Evolutionary conservation across 2,888 invertebrate genomes (phyloP).

Genomic region (Caenorhabditis plicata): DNA sequence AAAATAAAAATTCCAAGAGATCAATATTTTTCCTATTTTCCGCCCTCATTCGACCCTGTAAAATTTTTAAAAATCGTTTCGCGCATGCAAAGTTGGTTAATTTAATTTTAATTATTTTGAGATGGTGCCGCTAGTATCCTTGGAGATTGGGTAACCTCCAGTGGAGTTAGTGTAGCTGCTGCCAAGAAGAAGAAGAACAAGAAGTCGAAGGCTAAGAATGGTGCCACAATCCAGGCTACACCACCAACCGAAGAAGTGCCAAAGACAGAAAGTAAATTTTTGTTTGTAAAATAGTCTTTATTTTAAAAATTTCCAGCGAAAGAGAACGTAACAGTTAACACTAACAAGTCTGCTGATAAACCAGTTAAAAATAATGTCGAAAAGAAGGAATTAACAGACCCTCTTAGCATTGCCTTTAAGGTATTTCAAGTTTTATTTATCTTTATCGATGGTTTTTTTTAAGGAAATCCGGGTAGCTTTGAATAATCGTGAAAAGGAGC

Average conservation of each 20-base stretch:
- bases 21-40: not conserved
- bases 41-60: too few species aligned
- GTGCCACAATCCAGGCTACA: conserved; percentile 5
- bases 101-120: conserved; percentile 14
- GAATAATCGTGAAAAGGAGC: conserved; percentile 45
- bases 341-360: conserved; percentile 25
- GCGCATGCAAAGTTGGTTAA: not conserved
- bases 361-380: conserved; percentile 12
- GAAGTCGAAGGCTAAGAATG: conserved; percentile 44
- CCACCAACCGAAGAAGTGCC: conserved; percentile 8
- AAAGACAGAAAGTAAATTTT: conserved; percentile 2
- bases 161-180: conserved; percentile 28
- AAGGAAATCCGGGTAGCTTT: conserved; percentile 25
- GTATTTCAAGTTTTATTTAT: not conserved
- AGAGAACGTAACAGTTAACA: conserved; percentile 8
- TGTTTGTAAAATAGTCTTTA: not conserved
- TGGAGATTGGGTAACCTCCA: conserved; percentile 57
- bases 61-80: not conserved
- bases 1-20: too few species aligned
- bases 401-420: not conserved
- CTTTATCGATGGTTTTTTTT: conserved; percentile 5
- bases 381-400: conserved; percentile 1
- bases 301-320: not conserved
- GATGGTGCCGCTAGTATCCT: conserved; percentile 56
- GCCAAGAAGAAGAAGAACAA: conserved; percentile 53